These are phyloP conservation scores for Ambastaia sidthimunki DNA, from an alignment of 2,797 vertebrate genomes.

Conservation along the genomic window DNA sequence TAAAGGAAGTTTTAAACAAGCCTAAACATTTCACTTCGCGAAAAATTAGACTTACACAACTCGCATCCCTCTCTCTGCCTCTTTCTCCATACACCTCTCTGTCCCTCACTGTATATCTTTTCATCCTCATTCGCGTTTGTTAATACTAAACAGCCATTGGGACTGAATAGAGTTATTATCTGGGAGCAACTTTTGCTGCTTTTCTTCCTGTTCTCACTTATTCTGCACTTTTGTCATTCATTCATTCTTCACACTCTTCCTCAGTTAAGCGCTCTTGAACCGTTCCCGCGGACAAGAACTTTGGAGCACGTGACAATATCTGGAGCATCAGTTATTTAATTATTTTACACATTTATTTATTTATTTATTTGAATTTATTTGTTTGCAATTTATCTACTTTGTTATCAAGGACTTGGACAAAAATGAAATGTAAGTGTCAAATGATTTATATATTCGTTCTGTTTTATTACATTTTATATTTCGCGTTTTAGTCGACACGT, in stretches of 20 bases:
- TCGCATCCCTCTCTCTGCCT: slow-evolving; percentile 75
- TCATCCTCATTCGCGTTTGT: slow-evolving; percentile 65
- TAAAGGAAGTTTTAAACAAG: slow-evolving; percentile 90
- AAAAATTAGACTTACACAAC: slow-evolving; percentile 82
- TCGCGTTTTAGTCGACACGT: background rate
- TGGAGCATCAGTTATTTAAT: slow-evolving; percentile 77
- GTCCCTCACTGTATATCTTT: slow-evolving; percentile 67
- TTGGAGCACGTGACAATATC: slow-evolving; percentile 80
- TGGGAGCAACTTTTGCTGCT: slow-evolving; percentile 5
- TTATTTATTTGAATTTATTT: slow-evolving; percentile 62
- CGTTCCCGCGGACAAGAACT: slow-evolving; percentile 68
- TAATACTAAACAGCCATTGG: slow-evolving; percentile 63
- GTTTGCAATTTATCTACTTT: slow-evolving; percentile 65
- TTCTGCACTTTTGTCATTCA: slow-evolving; percentile 67
- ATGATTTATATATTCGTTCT: slow-evolving; percentile 22
- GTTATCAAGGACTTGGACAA: slow-evolving; percentile 71
- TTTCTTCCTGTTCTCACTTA: slow-evolving; percentile 48
- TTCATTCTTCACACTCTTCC: slow-evolving; percentile 65
- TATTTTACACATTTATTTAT: slow-evolving; percentile 47
- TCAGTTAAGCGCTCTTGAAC: slow-evolving; percentile 68
- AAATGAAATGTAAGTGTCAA: slow-evolving; percentile 60
- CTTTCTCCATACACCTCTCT: slow-evolving; percentile 61
- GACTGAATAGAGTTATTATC: slow-evolving; percentile 64
- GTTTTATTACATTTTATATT: background rate
- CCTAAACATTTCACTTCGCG: slow-evolving; percentile 88